Conservation (phyloP, 1,140 invertebrate species). For the Alviniconcha marisindica region DNA sequence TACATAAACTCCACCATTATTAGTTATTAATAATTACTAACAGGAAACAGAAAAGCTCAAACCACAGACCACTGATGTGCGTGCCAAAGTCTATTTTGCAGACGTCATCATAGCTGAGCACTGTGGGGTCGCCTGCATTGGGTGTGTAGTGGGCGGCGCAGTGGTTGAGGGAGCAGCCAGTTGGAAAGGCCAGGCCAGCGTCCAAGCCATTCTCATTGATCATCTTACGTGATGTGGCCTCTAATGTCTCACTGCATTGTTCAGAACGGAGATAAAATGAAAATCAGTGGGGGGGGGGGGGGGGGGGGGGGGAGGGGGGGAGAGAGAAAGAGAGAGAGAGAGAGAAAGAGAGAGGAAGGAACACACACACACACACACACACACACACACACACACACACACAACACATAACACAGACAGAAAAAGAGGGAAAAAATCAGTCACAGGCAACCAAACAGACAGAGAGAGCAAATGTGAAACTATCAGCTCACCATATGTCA, state of each 20-base stretch:
- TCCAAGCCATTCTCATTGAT: slow-evolving; percentile 97
- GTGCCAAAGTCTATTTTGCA: slow-evolving; percentile 99
- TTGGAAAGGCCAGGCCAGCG: slow-evolving; percentile 98
- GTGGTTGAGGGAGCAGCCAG: slow-evolving; percentile 98
- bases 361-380: background rate
- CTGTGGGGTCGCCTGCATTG: slow-evolving; percentile 97
- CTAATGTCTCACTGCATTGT: slow-evolving; percentile 92
- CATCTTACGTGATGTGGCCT: slow-evolving; percentile 91
- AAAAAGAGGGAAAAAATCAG: background rate
- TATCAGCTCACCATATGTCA: slow-evolving; percentile 87
- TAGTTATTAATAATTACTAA: background rate
- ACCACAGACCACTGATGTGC: slow-evolving; percentile 91
- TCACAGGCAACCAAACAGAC: no score
- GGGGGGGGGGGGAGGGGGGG: no score
- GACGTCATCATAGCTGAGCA: slow-evolving; percentile 97
- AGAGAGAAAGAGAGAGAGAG: no score
- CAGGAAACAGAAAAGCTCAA: background rate
- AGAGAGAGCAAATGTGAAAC: no score
- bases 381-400: background rate
- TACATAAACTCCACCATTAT: no score
- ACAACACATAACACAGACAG: background rate
- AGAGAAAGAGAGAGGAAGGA: background rate
- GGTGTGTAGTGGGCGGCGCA: slow-evolving; percentile 99
- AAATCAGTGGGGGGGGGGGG: no score
- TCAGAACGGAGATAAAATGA: slow-evolving; percentile 39